Evolutionary conservation across 2,888 invertebrate species (phyloP).

Genomic region (Trisateles emortualis): DNA sequence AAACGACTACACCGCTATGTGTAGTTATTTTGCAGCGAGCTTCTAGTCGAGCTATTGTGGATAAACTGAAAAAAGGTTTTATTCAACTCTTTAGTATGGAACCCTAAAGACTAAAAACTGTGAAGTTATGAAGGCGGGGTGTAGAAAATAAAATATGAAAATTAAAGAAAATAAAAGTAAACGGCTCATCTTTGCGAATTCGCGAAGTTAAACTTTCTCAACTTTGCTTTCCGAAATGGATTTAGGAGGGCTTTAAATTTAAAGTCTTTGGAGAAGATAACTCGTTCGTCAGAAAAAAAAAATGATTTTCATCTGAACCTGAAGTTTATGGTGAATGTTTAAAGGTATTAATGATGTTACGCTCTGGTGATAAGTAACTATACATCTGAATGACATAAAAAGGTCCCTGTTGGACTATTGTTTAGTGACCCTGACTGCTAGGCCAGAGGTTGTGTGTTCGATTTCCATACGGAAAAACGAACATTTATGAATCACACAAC

Average conservation of each 20-base stretch:
- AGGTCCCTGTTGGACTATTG: no score
- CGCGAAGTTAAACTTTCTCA: conserved; percentile 40
- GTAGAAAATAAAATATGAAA: conserved; percentile 43
- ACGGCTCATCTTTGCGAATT: conserved; percentile 39
- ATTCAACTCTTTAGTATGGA: neutral
- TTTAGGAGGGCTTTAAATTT: conserved; percentile 45
- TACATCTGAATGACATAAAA: no score
- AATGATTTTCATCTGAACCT: conserved; percentile 10
- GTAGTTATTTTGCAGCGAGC: no score
- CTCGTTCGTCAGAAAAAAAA: conserved; percentile 23
- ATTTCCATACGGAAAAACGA: no score
- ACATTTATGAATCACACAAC: no score
- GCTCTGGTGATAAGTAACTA: no score
- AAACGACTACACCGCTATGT: no score
- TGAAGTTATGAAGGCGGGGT: conserved; percentile 32
- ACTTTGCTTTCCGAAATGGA: conserved; percentile 47
- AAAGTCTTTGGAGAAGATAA: conserved; percentile 32
- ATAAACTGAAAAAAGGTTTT: no score
- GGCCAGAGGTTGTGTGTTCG: no score
- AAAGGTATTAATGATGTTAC: no score
- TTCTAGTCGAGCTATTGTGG: no score
- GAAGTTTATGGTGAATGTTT: neutral
- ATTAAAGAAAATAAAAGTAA: conserved; percentile 50
- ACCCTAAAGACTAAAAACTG: conserved; percentile 5
- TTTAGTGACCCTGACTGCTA: no score